phyloP scores from a whole-genome alignment of 1,140 invertebrate species.

The Atta colombica region DNA sequence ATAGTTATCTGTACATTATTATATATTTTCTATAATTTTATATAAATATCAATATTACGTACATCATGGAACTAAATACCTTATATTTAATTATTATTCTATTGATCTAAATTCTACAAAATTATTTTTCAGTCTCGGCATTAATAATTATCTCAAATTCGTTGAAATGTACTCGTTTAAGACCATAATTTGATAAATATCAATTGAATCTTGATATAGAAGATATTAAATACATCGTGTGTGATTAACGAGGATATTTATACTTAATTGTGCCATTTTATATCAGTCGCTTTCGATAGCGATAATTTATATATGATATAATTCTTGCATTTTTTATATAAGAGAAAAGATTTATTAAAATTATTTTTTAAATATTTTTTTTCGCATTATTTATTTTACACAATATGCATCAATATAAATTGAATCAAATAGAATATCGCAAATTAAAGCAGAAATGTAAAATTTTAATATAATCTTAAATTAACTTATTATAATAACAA shows the following conservation, averaged over 20 bases:
- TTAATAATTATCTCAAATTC: background rate
- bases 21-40: background rate
- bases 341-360: background rate
- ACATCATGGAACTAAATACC: background rate
- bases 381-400: no score
- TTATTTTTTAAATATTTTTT: slow-evolving; percentile 4
- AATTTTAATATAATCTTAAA: no score
- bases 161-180: background rate
- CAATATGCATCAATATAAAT: background rate
- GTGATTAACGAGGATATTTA: background rate
- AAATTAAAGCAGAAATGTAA: background rate
- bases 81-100: no score
- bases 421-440: background rate
- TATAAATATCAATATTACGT: background rate
- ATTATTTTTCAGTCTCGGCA: background rate
- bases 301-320: background rate
- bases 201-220: background rate
- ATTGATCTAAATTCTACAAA: background rate
- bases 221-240: background rate
- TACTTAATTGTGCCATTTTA: no score
- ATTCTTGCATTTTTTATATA: background rate
- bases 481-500: no score
- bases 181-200: slow-evolving; percentile 25
- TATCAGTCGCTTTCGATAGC: background rate
- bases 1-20: background rate